These are phyloP conservation scores for Enteromius treurensis DNA, from an alignment of 2,797 vertebrate genomes.

Conservation along the genomic window DNA sequence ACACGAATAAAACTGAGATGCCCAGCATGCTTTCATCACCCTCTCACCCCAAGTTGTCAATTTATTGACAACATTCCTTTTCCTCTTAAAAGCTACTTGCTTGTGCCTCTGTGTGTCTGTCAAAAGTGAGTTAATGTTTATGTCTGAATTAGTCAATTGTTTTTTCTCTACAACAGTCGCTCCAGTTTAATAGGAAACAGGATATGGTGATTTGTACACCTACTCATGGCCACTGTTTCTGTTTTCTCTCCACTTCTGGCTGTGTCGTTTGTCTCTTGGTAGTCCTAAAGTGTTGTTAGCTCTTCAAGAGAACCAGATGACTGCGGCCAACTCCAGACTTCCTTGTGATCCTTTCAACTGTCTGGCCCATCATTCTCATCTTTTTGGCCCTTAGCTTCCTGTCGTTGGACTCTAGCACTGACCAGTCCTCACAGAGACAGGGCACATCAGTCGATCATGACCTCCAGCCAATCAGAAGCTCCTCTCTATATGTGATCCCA, in stretches of 20 bases:
- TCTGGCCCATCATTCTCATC: conserved; percentile 82
- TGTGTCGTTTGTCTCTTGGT: conserved; percentile 60
- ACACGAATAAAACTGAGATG: background rate
- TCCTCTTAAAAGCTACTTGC: conserved; percentile 18
- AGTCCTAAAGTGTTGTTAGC: conserved; percentile 83
- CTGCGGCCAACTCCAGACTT: conserved; percentile 79
- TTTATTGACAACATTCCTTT: background rate
- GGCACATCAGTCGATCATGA: conserved; percentile 29
- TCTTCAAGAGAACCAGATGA: conserved; percentile 79
- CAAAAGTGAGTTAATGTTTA: conserved; percentile 3
- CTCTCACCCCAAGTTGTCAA: conserved; percentile 15
- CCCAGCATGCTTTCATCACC: background rate
- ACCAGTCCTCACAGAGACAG: conserved; percentile 33
- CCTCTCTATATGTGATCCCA: conserved; percentile 22
- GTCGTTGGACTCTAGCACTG: conserved; percentile 21
- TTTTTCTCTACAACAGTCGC: background rate
- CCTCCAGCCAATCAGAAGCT: conserved; percentile 36
- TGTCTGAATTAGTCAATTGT: conserved; percentile 8
- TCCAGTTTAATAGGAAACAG: conserved; percentile 8
- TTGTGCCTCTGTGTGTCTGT: conserved; percentile 35
- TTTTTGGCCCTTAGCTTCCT: conserved; percentile 77
- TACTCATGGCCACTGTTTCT: conserved; percentile 28
- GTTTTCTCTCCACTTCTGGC: conserved; percentile 55
- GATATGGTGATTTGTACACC: background rate
- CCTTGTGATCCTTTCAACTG: conserved; percentile 87